Evolutionary conservation across 2,888 invertebrate genomes (phyloP), one percentile per base, ranked within the genome.

Genomic region (Callinectes sapidus): DNA sequence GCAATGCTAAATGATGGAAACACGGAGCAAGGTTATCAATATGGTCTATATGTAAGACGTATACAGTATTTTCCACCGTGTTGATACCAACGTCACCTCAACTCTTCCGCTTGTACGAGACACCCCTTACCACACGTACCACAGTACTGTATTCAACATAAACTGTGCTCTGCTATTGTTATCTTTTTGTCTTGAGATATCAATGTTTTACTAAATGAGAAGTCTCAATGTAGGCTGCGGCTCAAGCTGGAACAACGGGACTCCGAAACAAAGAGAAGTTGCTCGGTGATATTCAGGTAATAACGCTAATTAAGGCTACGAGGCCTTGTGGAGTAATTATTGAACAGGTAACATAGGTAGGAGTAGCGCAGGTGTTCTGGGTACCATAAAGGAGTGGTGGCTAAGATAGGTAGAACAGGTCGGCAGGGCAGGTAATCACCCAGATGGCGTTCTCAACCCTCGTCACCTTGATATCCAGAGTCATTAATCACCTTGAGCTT

Each of bases 401-500:
- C 16, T 39, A 18, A 54, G 89, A n/a, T 6, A 71, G 71, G n/a
- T 3, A 42, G 42, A 77, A 28, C n/a, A 54, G 88, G 88, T 54
- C 55, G 88, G 32, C 42, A 23, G 42, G 42, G n/a, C 42, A 89
- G 89, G 89, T 39, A 89, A 89, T 89, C 89, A 89, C 28, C 66
- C 66, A 71, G 89, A 89, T 89, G 89, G 89, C 42, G 42, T 89
- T 28, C 5, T 16, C 71, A 23, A 5, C 55, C 88, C 42, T 42
- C 48, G 87, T 87, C 87, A 54, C 42, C 87, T 87, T 87, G n/a
- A 87, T 48, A 87, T 55, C 54, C 54, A 32, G 14, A n/a, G 71
- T n/a, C 89, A 89, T 89, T 89, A 89, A 89, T 89, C 89, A 89
- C 77, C 48, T 13, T 39, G 88, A 55, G 28, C 89, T 71, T 39